Evolutionary conservation across 2,888 invertebrate species (phyloP).

Genomic region (Lasioglossum oenotherae): DNA sequence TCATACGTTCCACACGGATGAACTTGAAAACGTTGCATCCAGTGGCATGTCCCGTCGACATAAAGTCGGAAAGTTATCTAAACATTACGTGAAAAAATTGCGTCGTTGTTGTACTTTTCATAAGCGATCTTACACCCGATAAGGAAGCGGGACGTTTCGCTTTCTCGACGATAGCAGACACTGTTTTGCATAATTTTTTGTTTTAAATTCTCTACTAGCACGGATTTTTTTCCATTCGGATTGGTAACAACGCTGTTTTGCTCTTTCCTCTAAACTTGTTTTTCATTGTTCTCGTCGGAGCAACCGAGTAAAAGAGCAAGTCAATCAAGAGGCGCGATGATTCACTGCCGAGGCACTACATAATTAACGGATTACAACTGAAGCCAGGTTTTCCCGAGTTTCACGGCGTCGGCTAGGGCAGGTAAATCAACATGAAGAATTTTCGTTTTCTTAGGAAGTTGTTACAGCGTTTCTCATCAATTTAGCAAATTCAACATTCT

Average conservation of each 20-base stretch:
- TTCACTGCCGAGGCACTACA: neutral
- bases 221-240: neutral
- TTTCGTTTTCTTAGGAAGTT: neutral
- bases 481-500: neutral
- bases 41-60: neutral
- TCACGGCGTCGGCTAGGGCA: neutral
- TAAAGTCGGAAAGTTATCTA: constrained; percentile 19
- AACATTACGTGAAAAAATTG: constrained; percentile 30
- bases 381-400: neutral
- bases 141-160: constrained; percentile 18
- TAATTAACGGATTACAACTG: neutral
- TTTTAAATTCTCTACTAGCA: neutral
- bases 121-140: constrained; percentile 16
- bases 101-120: neutral
- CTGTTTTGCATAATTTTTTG: neutral
- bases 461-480: neutral
- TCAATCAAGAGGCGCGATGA: neutral
- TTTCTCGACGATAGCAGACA: neutral
- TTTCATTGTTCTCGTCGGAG: neutral
- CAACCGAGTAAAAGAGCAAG: neutral
- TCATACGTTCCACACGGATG: neutral
- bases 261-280: neutral
- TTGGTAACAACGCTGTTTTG: neutral
- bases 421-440: neutral
- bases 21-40: neutral